phyloP scores from a whole-genome alignment of 2,113 vertebrate genomes.

The Gila orcuttii region DNA sequence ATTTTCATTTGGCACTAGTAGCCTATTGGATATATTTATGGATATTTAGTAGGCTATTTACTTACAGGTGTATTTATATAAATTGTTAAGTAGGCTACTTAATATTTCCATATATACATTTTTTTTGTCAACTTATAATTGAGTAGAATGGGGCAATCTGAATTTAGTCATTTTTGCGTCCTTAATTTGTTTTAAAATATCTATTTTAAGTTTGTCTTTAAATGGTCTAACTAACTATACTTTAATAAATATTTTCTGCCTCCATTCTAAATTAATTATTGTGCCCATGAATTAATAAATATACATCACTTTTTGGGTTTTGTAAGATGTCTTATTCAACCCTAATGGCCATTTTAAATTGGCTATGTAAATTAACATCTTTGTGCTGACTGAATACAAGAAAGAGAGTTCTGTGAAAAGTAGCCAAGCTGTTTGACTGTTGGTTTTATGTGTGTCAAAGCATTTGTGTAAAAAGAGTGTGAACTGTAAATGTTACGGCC shows the following conservation, averaged over 20 bases:
- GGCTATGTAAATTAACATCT: not conserved
- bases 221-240: too few relatives aligned
- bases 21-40: not conserved
- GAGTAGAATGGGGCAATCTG: too few relatives aligned
- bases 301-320: not conserved
- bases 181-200: too few relatives aligned
- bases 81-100: too few relatives aligned
- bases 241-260: not conserved
- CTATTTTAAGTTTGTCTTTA: too few relatives aligned
- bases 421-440: not conserved
- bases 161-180: too few relatives aligned
- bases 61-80: not conserved
- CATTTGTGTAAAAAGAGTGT: constrained; percentile 3
- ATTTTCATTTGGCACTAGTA: too few relatives aligned
- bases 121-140: too few relatives aligned
- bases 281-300: not conserved
- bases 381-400: not conserved
- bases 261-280: not conserved
- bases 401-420: not conserved
- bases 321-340: not conserved
- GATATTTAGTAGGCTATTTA: not conserved
- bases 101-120: too few relatives aligned
- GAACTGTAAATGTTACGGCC: not conserved
- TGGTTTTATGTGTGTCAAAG: not conserved
- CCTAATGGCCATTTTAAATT: not conserved